Evolutionary conservation across 2,888 invertebrate genomes (phyloP), one percentile per base, ranked within the genome.

Genomic region (Sinelater perroti): DNA sequence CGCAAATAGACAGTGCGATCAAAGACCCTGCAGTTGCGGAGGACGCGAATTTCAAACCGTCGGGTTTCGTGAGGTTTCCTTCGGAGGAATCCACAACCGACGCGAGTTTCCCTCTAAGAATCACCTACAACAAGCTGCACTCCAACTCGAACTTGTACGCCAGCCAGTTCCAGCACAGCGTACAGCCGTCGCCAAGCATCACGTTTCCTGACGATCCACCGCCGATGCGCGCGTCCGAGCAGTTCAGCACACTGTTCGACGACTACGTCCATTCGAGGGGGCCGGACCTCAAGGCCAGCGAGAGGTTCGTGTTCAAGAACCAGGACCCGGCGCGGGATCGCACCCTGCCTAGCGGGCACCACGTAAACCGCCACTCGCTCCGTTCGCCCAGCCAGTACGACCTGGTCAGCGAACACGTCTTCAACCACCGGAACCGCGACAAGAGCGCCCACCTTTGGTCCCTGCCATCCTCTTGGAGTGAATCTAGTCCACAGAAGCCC

Each of bases 401-500:
- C 21, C 8, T 10, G 8, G 16, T 17, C 10, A 51, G 26, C 38
- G 46, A 35, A 1, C 50, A 20, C 8, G 26, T 45, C 10, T 64
- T 51, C 35, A 70, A 66, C 44, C 67, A 64, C 28, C 62, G 68
- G 45, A 72, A 73, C 52, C 67, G 73, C 13, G 75, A 75, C 16
- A 72, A 68, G 53, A 53, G 63, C 18, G 63, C 46, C 21, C 63
- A 66, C 46, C 66, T 71, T 53, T 73, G 73, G 67, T 60, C 67
- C 6, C 52, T 72, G 11, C 71, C 73, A 3, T 63, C 72, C 1
- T 62, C 60, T 20, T 72, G 70, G 70, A 67, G 66, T 18, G 64
- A 68, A 24, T 55, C 65, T 40, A 65, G 61, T 59, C 68, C 67
- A 7, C 69, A 72, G 36, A 73, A 71, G 62, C 74, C 76, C 8